Evolutionary conservation across 2,888 invertebrate species (phyloP).

Genomic region (Sycophila texana): DNA sequence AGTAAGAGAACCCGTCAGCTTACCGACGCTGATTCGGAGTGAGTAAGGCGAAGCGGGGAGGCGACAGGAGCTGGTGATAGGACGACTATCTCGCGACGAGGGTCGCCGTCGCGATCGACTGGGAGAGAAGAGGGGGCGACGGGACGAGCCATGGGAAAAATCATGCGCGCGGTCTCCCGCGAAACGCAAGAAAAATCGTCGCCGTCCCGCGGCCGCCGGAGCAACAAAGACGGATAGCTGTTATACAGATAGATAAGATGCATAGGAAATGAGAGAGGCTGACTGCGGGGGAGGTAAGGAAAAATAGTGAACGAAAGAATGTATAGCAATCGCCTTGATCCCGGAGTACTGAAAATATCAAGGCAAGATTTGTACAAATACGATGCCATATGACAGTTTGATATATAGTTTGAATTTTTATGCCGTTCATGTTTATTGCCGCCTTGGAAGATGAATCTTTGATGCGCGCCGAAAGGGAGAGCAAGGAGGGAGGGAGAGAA

Average conservation of each 20-base stretch:
- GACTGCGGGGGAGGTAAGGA: neutral
- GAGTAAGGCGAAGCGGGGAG: too few species aligned
- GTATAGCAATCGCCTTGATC: neutral
- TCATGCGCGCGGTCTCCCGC: neutral
- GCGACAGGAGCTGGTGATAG: too few species aligned
- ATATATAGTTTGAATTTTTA: slow-evolving; percentile 63
- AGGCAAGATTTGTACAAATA: slow-evolving; percentile 60
- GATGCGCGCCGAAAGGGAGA: slow-evolving; percentile 48
- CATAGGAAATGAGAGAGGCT: slow-evolving; percentile 35
- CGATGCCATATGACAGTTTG: slow-evolving; percentile 62
- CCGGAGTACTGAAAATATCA: slow-evolving; percentile 56
- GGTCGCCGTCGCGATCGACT: neutral
- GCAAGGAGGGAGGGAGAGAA: slow-evolving; percentile 4
- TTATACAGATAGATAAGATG: slow-evolving; percentile 11
- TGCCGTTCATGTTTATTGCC: slow-evolving; percentile 62
- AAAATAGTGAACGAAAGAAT: neutral
- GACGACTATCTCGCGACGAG: too few species aligned
- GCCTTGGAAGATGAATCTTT: slow-evolving; percentile 61
- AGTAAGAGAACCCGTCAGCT: too few species aligned
- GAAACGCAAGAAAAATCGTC: neutral
- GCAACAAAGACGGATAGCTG: slow-evolving; percentile 21
- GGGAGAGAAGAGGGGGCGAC: neutral
- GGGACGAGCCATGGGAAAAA: too few species aligned
- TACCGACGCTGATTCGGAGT: too few species aligned
- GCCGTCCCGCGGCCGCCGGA: neutral